Evolutionary conservation across 2,888 invertebrate genomes (phyloP).

Genomic region (Panorpa germanica): DNA sequence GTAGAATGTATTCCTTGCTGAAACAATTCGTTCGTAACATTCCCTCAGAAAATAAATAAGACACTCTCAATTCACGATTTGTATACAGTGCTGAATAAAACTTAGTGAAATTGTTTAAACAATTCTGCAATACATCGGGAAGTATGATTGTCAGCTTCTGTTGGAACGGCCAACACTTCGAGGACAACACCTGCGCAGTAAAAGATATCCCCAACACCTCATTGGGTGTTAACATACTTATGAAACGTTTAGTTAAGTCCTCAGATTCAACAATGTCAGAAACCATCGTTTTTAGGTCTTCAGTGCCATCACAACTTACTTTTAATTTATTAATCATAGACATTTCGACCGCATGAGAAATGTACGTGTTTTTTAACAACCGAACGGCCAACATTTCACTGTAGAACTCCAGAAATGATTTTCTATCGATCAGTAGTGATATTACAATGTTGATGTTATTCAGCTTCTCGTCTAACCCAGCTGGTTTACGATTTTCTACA

Average conservation of each 20-base stretch:
- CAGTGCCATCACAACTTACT: too few relatives aligned
- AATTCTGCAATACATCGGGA: too few relatives aligned
- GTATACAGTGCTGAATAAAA: too few relatives aligned
- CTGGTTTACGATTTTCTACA: constrained; percentile 89
- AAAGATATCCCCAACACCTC: constrained; percentile 78
- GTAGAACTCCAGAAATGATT: constrained; percentile 94
- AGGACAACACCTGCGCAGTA: constrained; percentile 79
- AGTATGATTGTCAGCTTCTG: too few relatives aligned
- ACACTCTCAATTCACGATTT: too few relatives aligned
- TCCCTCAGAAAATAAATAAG: constrained; percentile 59
- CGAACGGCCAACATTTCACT: constrained; percentile 92
- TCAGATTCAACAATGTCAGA: constrained; percentile 89
- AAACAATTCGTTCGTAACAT: constrained; percentile 75
- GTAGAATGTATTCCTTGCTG: constrained; percentile 68
- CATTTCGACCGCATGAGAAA: constrained; percentile 91
- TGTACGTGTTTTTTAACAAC: constrained; percentile 85
- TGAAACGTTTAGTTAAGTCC: constrained; percentile 83
- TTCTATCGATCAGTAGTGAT: too few relatives aligned
- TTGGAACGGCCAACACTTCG: constrained; percentile 92
- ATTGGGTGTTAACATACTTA: constrained; percentile 21
- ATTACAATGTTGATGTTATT: too few relatives aligned
- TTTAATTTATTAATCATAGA: too few relatives aligned
- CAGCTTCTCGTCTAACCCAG: constrained; percentile 89
- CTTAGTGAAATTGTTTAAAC: too few relatives aligned
- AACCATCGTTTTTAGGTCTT: too few relatives aligned